phyloP scores from a whole-genome alignment of 2,113 vertebrate species.

The Gulo gulo region DNA sequence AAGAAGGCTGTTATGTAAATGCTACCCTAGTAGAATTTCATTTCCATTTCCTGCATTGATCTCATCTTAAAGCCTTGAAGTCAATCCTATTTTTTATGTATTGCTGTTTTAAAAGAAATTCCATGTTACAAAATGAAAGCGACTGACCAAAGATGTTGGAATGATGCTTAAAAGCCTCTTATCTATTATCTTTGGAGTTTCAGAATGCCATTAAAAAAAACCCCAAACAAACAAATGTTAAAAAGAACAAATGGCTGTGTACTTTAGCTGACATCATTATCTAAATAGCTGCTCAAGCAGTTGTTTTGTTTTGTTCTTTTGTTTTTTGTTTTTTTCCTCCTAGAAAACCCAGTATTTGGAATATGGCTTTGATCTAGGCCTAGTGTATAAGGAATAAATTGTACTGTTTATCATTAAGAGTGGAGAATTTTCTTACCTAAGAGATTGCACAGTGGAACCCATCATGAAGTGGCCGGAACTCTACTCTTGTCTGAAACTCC shows the following conservation, averaged over 20 bases:
- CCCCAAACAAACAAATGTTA: background rate
- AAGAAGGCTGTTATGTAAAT: constrained; percentile 64
- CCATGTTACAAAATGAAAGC: constrained; percentile 52
- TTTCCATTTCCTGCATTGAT: constrained; percentile 58
- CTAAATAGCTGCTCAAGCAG: background rate
- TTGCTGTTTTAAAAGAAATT: constrained; percentile 51
- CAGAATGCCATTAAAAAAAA: background rate
- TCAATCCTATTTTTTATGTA: background rate
- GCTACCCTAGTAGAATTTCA: background rate
- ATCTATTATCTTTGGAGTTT: constrained; percentile 25
- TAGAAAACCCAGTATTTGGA: background rate
- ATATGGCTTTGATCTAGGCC: background rate
- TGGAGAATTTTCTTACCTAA: background rate
- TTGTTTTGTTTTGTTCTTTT: background rate
- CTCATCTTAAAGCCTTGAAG: constrained; percentile 52
- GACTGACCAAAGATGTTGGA: constrained; percentile 35
- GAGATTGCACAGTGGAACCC: background rate
- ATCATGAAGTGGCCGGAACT: background rate
- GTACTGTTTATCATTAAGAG: background rate
- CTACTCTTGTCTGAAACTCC: background rate
- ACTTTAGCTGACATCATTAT: constrained; percentile 25
- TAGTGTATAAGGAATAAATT: background rate
- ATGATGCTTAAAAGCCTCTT: constrained; percentile 27
- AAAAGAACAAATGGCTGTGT: background rate
- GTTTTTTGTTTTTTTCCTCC: background rate